Evolutionary conservation across 2,113 vertebrate genomes (phyloP), one percentile per base, ranked within the genome.

Genomic region (Chloroceryle aenea): DNA sequence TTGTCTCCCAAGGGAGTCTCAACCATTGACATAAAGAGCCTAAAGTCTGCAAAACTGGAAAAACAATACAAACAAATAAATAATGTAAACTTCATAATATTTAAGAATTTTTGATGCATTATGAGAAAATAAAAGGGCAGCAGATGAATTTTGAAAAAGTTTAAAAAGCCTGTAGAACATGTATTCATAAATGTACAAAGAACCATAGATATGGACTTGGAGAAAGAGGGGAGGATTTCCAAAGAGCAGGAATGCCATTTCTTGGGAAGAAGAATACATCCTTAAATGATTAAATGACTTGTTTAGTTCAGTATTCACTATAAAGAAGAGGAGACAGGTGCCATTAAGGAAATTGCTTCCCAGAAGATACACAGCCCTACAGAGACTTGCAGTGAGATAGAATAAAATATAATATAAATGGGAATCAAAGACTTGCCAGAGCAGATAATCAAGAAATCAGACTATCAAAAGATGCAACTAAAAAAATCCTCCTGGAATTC

Each of bases 291-390:
- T 90, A 95, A 89, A 94, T 96, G 23, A 92, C 76, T 95, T 97
- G 87, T 95, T 97, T 97, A 89, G 59, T 94, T 93, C 83, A 90
- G 19, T 75, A 91, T 94, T 94, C 94, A 91, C 89, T 56, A 87
- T 93, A 88, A 82, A 95, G 67, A 87, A 86, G 42, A 90, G 66
- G 43, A 93, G 85, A 93, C 76, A 95, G 93, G 93, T 96, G 72
- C 52, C 91, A 95, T 95, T 90, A 94, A 94, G 91, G 87, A 89
- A 94, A 95, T 79, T 72, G 56, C 73, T 94, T 89, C 87, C 89
- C 94, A 88, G 87, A 82, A 93, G 89, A 86, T 13, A 23, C 17
- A 53, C 30, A 90, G 9, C 45, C 48, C 83, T 66, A 64, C 61
- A 93, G 89, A 96, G 86, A 85, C 56, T 88, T 4, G 1, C 47